These are phyloP conservation scores for Pollenia griseotomentosa DNA, from an alignment of 2,888 invertebrate species.

Conservation along the genomic window DNA sequence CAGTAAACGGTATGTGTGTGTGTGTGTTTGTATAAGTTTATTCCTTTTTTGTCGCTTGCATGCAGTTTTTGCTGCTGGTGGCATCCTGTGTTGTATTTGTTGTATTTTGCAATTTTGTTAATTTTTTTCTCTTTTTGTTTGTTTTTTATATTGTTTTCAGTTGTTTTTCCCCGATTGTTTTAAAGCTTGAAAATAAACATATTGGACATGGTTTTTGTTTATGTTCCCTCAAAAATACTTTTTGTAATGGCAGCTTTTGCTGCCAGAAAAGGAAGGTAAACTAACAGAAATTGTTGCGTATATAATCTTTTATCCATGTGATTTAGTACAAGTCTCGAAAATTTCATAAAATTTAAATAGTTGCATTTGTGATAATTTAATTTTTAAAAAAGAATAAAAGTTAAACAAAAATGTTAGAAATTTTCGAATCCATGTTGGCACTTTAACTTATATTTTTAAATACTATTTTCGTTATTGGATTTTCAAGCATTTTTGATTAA, in stretches of 20 bases:
- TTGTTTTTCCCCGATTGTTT: conserved; percentile 14
- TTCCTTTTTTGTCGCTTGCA: neutral
- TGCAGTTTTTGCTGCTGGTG: conserved; percentile 25
- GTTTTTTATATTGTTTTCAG: neutral
- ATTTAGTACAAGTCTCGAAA: too few species aligned
- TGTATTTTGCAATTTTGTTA: conserved; percentile 35
- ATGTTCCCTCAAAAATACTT: neutral
- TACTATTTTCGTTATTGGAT: too few species aligned
- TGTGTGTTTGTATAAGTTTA: neutral
- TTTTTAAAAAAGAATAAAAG: neutral
- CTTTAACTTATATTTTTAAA: too few species aligned
- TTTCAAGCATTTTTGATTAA: too few species aligned
- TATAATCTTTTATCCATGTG: too few species aligned
- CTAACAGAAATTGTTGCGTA: neutral
- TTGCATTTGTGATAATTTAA: too few species aligned
- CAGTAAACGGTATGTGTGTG: neutral
- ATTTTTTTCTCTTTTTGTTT: conserved; percentile 15
- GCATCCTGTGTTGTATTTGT: conserved; percentile 1
- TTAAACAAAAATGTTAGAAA: neutral
- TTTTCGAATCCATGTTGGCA: too few species aligned
- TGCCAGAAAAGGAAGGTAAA: neutral
- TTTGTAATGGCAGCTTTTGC: neutral
- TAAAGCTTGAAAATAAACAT: conserved; percentile 45
- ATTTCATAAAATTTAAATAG: too few species aligned
- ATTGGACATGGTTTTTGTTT: conserved; percentile 52